Conservation (phyloP, 2,888 invertebrate species). For the Cephonodes hylas region DNA sequence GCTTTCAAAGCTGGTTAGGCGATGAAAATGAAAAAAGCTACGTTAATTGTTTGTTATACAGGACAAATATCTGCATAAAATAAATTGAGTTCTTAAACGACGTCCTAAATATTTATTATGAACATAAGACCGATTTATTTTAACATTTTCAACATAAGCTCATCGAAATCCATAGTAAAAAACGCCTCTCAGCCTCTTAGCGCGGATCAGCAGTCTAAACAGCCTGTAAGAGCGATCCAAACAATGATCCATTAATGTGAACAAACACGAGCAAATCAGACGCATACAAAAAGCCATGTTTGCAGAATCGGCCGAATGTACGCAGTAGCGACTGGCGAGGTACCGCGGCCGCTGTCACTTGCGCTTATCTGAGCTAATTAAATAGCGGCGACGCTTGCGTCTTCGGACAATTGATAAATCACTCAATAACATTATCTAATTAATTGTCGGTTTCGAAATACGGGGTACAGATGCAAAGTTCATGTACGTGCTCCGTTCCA, state of each 20-base stretch:
- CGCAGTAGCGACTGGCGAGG: constrained; percentile 33
- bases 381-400: constrained; percentile 31
- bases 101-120: neutral
- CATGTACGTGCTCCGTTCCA: neutral
- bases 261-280: neutral
- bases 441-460: neutral
- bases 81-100: too few species aligned
- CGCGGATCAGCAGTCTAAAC: neutral
- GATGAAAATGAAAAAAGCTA: too few species aligned
- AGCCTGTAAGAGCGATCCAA: neutral
- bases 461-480: constrained; percentile 21
- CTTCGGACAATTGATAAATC: constrained; percentile 9
- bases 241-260: neutral
- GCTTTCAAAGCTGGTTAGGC: too few species aligned
- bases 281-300: neutral
- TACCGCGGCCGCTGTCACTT: constrained; percentile 35
- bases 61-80: too few species aligned
- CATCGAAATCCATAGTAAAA: neutral
- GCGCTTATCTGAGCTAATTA: constrained; percentile 50
- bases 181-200: neutral
- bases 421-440: constrained; percentile 7
- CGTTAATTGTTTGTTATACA: too few species aligned
- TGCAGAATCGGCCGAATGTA: neutral
- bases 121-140: neutral
- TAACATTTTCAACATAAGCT: neutral